These are phyloP conservation scores for Idaea dimidiata DNA, from an alignment of 2,888 invertebrate genomes.

Conservation along the genomic window DNA sequence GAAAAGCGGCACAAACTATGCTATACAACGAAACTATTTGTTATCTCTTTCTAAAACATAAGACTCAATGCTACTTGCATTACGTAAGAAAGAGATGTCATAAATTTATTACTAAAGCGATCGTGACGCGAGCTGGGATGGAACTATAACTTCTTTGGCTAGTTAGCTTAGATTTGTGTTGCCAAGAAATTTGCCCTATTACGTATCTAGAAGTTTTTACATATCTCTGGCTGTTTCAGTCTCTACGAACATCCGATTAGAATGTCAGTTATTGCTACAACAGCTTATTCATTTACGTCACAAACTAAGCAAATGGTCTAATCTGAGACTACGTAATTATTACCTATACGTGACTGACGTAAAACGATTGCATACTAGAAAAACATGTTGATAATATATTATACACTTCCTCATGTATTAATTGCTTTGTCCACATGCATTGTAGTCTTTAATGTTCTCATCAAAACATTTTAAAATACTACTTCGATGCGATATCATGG, in stretches of 20 bases:
- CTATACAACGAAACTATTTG: too few species aligned
- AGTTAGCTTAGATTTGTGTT: too few species aligned
- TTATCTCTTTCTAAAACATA: too few species aligned
- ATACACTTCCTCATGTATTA: conserved; percentile 57
- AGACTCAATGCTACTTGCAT: too few species aligned
- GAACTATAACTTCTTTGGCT: too few species aligned
- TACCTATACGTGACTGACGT: not conserved
- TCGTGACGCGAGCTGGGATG: too few species aligned
- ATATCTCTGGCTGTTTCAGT: too few species aligned
- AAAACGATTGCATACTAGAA: not conserved
- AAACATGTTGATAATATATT: not conserved
- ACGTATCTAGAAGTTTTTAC: too few species aligned
- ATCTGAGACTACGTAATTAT: not conserved
- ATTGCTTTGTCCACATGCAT: conserved; percentile 40
- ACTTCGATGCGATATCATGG: not conserved
- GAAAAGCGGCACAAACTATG: too few species aligned
- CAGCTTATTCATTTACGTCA: not conserved
- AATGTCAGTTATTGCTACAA: not conserved
- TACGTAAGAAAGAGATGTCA: too few species aligned
- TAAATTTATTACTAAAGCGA: too few species aligned
- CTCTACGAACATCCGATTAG: not conserved
- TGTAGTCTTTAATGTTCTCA: conserved; percentile 20
- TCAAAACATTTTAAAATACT: conserved; percentile 7
- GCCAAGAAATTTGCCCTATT: too few species aligned
- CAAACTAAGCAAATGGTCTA: not conserved